Evolutionary conservation across 2,113 vertebrate species (phyloP).

Genomic region (Xiphias gladius): DNA sequence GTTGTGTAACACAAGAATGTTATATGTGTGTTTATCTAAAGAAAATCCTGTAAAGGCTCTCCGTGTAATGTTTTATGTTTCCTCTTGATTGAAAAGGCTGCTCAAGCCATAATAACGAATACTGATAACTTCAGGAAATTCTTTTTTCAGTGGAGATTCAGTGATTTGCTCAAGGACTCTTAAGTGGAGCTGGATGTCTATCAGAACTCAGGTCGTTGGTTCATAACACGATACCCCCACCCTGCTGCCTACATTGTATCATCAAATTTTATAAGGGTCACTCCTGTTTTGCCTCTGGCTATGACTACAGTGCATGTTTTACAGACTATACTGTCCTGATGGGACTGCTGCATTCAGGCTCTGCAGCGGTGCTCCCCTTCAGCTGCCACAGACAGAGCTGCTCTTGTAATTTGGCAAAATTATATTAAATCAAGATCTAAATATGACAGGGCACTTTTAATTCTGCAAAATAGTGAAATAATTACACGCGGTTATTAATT

Average conservation of each 20-base stretch:
- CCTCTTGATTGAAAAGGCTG: constrained; percentile 20
- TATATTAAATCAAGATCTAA: constrained; percentile 37
- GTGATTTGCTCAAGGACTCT: constrained; percentile 42
- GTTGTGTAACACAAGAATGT: constrained; percentile 11
- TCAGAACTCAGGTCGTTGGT: constrained; percentile 29
- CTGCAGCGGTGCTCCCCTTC: constrained; percentile 25
- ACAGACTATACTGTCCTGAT: constrained; percentile 49
- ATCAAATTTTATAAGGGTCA: constrained; percentile 48
- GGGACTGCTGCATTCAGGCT: constrained; percentile 46
- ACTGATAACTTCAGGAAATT: constrained; percentile 36
- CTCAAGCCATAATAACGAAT: constrained; percentile 23
- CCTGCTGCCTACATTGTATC: constrained; percentile 16
- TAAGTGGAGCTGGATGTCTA: constrained; percentile 2
- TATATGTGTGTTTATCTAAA: constrained; percentile 7
- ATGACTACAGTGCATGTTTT: constrained; percentile 57
- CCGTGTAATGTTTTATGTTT: background rate
- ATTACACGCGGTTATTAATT: constrained; percentile 39
- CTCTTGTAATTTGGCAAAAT: background rate
- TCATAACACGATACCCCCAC: constrained; percentile 20
- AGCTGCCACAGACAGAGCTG: background rate
- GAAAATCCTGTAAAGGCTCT: constrained; percentile 6
- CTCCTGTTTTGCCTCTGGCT: constrained; percentile 53
- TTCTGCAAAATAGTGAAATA: constrained; percentile 21
- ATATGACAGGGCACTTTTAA: constrained; percentile 9
- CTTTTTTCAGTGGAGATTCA: background rate